Percentiles rank a stretch among this genome's conserved stretches.
These are phyloP conservation scores for Schizothorax lantsangensis DNA, from an alignment of 2,797 vertebrate species.

Conservation along the genomic window DNA sequence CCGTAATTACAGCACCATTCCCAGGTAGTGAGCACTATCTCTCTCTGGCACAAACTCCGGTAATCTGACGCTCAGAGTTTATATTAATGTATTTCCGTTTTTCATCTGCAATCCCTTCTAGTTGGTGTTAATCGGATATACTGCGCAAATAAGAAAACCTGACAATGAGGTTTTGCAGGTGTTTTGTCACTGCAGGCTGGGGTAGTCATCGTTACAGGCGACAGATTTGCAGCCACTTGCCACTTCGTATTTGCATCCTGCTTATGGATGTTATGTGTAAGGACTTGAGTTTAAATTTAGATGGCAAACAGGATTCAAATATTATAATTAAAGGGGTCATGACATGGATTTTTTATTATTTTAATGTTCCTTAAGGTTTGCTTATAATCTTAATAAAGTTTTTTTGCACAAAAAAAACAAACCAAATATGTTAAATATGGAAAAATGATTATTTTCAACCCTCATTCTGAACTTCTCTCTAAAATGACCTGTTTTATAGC, in stretches of 20 bases:
- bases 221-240: constrained; percentile 3
- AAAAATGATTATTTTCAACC: too few species aligned
- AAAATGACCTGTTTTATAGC: background rate
- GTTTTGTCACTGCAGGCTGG: background rate
- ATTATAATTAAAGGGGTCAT: background rate
- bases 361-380: background rate
- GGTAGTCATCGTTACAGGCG: background rate
- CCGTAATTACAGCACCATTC: constrained; percentile 51
- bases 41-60: constrained; percentile 16
- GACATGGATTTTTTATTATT: background rate
- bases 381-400: background rate
- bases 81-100: constrained; percentile 29
- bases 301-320: background rate
- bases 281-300: background rate
- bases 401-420: too few species aligned
- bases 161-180: constrained; percentile 22
- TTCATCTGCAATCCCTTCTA: constrained; percentile 15
- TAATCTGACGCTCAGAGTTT: constrained; percentile 47
- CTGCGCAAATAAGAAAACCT: constrained; percentile 19
- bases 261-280: background rate
- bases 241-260: background rate
- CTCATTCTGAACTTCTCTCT: background rate
- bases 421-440: too few species aligned
- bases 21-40: constrained; percentile 46
- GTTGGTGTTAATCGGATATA: constrained; percentile 34